These are phyloP conservation scores for Drosophila koepferae DNA, from an alignment of 2,888 invertebrate species.

Conservation along the genomic window DNA sequence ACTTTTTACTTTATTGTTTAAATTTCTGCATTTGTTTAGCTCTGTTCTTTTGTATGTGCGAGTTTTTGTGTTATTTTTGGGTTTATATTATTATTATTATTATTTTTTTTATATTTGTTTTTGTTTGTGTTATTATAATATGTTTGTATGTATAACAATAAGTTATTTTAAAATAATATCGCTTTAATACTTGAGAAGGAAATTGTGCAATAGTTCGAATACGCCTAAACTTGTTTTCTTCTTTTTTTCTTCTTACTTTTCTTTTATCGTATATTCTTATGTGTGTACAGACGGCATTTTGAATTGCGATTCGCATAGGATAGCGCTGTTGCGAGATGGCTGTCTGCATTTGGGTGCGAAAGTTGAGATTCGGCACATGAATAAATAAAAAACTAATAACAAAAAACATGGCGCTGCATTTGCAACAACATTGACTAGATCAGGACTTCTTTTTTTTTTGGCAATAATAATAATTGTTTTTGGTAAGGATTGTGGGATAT, in stretches of 20 bases:
- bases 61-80: slow-evolving; percentile 36
- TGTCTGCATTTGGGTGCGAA: slow-evolving; percentile 60
- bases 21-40: slow-evolving; percentile 43
- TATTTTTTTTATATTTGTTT: slow-evolving; percentile 50
- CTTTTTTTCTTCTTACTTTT: slow-evolving; percentile 11
- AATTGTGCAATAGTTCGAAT: slow-evolving; percentile 72
- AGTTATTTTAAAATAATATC: slow-evolving; percentile 76
- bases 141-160: slow-evolving; percentile 70
- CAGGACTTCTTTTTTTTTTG: slow-evolving; percentile 45
- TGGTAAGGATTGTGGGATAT: slow-evolving; percentile 9
- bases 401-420: slow-evolving; percentile 67
- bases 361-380: slow-evolving; percentile 70
- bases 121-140: slow-evolving; percentile 59
- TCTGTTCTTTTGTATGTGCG: slow-evolving; percentile 23
- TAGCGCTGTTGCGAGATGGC: slow-evolving; percentile 48
- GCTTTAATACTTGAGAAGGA: slow-evolving; percentile 80
- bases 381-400: slow-evolving; percentile 77
- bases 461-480: slow-evolving; percentile 30
- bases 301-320: slow-evolving; percentile 68
- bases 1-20: slow-evolving; percentile 43
- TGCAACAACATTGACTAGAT: slow-evolving; percentile 71
- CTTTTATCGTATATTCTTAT: slow-evolving; percentile 36
- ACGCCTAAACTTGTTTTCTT: slow-evolving; percentile 41
- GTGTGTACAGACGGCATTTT: slow-evolving; percentile 45
- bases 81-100: slow-evolving; percentile 39